A percentile compares a stretch with the other conserved stretches of the same genome.
phyloP scores from a whole-genome alignment of 1,140 invertebrate genomes.

The Drosophila pseudoobscura region DNA sequence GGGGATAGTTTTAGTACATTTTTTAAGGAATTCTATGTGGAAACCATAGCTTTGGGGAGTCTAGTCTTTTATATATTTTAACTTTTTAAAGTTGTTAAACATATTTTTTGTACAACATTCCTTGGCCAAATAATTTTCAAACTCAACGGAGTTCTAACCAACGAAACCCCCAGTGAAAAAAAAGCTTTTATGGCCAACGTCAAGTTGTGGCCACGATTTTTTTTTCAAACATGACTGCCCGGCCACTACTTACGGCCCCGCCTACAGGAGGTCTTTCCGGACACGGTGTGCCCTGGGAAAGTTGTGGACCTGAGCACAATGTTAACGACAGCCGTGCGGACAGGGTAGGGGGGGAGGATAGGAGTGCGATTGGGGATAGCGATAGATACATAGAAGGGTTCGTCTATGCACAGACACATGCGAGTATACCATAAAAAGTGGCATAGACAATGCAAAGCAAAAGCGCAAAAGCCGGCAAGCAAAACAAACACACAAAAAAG shows the following conservation, averaged over 20 bases:
- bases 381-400: not conserved
- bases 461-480: not conserved
- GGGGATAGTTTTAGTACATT: too few species aligned
- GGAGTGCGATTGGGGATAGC: not conserved
- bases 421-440: too few species aligned
- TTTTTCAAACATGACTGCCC: slow-evolving; percentile 40
- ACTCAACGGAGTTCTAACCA: slow-evolving; percentile 27
- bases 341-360: slow-evolving; percentile 1
- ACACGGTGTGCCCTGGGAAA: slow-evolving; percentile 17
- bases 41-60: too few species aligned
- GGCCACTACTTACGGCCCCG: slow-evolving; percentile 6
- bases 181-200: slow-evolving; percentile 46
- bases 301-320: slow-evolving; percentile 15
- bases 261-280: slow-evolving; percentile 31
- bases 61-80: not conserved
- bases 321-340: slow-evolving; percentile 31
- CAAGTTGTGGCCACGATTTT: slow-evolving; percentile 38
- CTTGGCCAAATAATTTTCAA: slow-evolving; percentile 15
- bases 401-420: not conserved
- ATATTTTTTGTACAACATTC: not conserved
- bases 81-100: too few species aligned
- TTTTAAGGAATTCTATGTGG: too few species aligned
- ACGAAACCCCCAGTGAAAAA: slow-evolving; percentile 25
- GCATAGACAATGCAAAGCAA: slow-evolving; percentile 34
- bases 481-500: slow-evolving; percentile 24